Evolutionary conservation across 2,888 invertebrate species (phyloP).

Genomic region (Sphaerophoria taeniata): DNA sequence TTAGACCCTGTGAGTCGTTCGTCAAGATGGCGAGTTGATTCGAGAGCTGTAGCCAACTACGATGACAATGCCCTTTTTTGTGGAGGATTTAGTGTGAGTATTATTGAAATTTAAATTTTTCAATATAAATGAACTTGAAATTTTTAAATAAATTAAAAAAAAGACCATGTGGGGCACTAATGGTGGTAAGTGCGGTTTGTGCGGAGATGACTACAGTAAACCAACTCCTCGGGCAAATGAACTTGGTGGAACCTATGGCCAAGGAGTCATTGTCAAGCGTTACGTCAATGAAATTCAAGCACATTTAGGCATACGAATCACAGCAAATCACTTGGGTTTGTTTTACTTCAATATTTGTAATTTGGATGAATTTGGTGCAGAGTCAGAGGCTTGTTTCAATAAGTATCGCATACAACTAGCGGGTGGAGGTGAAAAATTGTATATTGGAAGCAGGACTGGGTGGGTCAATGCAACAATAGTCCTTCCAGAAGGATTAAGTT

Average conservation of each 20-base stretch:
- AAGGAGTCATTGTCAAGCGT: slow-evolving; percentile 81
- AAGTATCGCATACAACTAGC: slow-evolving; percentile 80
- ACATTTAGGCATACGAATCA: slow-evolving; percentile 78
- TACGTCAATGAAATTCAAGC: slow-evolving; percentile 79
- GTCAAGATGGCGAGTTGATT: slow-evolving; percentile 83
- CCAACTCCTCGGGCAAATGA: slow-evolving; percentile 83
- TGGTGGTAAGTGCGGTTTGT: slow-evolving; percentile 83
- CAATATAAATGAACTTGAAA: neutral
- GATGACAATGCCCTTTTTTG: slow-evolving; percentile 84
- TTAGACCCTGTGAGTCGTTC: slow-evolving; percentile 83
- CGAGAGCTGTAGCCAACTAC: slow-evolving; percentile 82
- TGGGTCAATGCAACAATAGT: slow-evolving; percentile 77
- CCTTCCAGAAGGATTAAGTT: slow-evolving; percentile 83
- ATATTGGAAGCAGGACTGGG: slow-evolving; percentile 76
- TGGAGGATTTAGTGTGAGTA: slow-evolving; percentile 83
- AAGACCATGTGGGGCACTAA: slow-evolving; percentile 81
- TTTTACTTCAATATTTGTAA: slow-evolving; percentile 83
- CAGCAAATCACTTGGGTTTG: slow-evolving; percentile 82
- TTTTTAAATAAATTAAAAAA: no score
- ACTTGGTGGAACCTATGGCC: slow-evolving; percentile 83
- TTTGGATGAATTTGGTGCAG: slow-evolving; percentile 80
- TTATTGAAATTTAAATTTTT: neutral
- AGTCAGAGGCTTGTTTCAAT: slow-evolving; percentile 84
- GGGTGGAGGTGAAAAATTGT: slow-evolving; percentile 77
- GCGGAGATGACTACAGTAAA: slow-evolving; percentile 83